Evolutionary conservation across 1,140 invertebrate species (phyloP).

Genomic region (Drosophila funebris): DNA sequence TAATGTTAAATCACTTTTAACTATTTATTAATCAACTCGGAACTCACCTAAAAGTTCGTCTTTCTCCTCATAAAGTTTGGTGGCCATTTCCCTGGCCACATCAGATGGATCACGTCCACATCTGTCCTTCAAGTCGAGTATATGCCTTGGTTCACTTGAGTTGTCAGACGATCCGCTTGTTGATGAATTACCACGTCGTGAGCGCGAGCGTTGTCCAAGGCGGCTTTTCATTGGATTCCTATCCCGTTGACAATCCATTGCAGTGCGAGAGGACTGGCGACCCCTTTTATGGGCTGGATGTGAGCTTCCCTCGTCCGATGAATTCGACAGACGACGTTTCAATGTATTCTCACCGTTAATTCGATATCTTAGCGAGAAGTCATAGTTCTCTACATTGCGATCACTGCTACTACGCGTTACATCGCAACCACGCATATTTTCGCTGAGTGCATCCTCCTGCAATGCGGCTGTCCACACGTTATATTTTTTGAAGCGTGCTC

Average conservation of each 20-base stretch:
- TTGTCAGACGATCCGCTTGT: conserved; percentile 72
- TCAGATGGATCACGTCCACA: conserved; percentile 84
- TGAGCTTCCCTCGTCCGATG: conserved; percentile 61
- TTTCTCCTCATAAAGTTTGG: conserved; percentile 89
- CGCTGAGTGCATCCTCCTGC: conserved; percentile 87
- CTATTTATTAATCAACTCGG: background rate
- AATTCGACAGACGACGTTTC: conserved; percentile 76
- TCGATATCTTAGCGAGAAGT: conserved; percentile 82
- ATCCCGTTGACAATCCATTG: conserved; percentile 33
- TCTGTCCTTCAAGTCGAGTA: conserved; percentile 84
- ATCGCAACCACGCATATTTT: conserved; percentile 85
- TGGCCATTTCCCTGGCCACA: conserved; percentile 88
- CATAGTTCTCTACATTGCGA: conserved; percentile 87
- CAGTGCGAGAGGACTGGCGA: conserved; percentile 40
- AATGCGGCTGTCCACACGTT: conserved; percentile 87
- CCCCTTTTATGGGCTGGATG: conserved; percentile 69
- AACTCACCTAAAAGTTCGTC: conserved; percentile 88
- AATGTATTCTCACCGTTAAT: conserved; percentile 73
- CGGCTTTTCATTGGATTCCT: conserved; percentile 40
- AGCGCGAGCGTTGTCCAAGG: conserved; percentile 47
- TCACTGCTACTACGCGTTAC: conserved; percentile 85
- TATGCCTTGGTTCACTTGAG: conserved; percentile 71
- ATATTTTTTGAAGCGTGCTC: conserved; percentile 85
- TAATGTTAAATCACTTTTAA: conserved; percentile 17
- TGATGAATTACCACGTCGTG: conserved; percentile 62